Conservation (phyloP, 2,888 invertebrate species). For the Acleris cristana region DNA sequence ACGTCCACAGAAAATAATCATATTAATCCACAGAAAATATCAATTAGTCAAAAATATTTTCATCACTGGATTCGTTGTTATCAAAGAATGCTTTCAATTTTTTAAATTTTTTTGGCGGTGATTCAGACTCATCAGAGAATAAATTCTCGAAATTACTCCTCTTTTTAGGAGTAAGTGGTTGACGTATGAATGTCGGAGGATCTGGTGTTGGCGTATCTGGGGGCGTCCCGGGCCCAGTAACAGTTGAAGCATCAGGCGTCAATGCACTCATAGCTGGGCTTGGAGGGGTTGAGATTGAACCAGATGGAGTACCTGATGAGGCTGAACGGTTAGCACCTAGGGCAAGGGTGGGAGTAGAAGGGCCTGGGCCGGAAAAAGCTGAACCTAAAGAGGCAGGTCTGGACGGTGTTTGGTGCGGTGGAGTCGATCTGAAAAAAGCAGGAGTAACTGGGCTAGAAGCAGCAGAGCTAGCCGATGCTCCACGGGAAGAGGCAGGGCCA, state of each 20-base stretch:
- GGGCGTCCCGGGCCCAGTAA: conserved; percentile 3
- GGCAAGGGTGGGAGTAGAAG: background rate
- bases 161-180: conserved; percentile 8
- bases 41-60: conserved; percentile 1
- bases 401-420: too few relatives aligned
- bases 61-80: background rate
- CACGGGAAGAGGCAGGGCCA: too few relatives aligned
- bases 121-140: conserved; percentile 3
- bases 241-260: conserved; percentile 3
- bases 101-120: conserved; percentile 7
- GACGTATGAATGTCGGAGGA: too few relatives aligned
- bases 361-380: too few relatives aligned
- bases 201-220: background rate
- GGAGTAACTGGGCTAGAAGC: conserved; percentile 1
- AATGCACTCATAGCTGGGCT: background rate
- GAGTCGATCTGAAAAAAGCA: too few relatives aligned
- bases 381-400: too few relatives aligned
- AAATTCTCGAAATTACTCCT: too few relatives aligned
- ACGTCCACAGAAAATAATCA: background rate
- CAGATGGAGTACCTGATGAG: too few relatives aligned
- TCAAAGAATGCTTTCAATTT: background rate
- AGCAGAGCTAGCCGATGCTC: background rate
- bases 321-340: too few relatives aligned
- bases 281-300: background rate
- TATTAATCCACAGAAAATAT: background rate